Evolutionary conservation across 2,113 vertebrate species (phyloP).

Genomic region (Coracopsis vasa): DNA sequence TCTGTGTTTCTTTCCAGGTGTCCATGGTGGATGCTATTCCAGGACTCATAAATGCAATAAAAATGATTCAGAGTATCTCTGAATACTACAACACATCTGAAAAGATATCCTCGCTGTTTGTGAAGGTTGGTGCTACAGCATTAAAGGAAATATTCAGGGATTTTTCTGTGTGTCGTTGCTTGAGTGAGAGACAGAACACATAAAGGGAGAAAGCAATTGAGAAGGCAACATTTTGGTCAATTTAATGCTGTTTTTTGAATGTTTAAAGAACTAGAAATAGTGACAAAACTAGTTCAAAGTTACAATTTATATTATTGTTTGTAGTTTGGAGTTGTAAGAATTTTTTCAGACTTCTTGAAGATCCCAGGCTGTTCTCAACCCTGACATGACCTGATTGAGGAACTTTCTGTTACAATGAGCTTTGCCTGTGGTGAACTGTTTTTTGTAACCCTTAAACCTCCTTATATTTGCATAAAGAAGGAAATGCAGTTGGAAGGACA

Average conservation of each 20-base stretch:
- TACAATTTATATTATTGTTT: background rate
- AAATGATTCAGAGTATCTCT: conserved; percentile 91
- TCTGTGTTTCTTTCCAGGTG: conserved; percentile 75
- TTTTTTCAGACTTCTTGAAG: background rate
- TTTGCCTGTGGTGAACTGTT: background rate
- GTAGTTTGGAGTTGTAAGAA: background rate
- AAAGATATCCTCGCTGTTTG: conserved; percentile 91
- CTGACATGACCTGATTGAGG: accelerated
- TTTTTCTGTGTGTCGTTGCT: background rate
- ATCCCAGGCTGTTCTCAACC: background rate
- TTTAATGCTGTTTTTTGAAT: background rate
- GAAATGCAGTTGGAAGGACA: background rate
- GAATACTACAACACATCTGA: conserved; percentile 94
- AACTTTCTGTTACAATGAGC: background rate
- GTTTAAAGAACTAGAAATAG: background rate
- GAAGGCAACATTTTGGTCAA: background rate
- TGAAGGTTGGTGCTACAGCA: conserved; percentile 79
- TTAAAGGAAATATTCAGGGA: background rate
- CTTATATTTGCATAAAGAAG: background rate
- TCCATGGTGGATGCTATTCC: conserved; percentile 91
- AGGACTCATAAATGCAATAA: conserved; percentile 89
- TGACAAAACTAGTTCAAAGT: background rate
- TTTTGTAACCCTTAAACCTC: background rate
- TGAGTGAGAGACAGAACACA: background rate
- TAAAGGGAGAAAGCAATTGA: background rate